Evolutionary conservation across 2,888 invertebrate species (phyloP).

Genomic region (Ommatoiulus sabulosus): DNA sequence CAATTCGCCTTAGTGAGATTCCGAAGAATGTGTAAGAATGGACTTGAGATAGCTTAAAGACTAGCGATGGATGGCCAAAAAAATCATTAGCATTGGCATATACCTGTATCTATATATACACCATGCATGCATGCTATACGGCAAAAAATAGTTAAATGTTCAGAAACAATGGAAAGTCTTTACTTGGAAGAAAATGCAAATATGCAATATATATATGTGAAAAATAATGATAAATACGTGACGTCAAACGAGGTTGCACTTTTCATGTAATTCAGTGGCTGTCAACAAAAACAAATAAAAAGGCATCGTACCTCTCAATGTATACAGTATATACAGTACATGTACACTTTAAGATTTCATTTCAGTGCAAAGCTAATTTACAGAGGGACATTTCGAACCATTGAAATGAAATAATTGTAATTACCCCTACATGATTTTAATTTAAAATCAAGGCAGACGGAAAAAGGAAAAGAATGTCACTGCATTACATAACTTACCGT

Average conservation of each 20-base stretch:
- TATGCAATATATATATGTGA: too few species aligned
- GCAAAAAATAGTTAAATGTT: background rate
- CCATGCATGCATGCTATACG: background rate
- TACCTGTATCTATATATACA: background rate
- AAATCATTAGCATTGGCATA: background rate
- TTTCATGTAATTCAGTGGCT: too few species aligned
- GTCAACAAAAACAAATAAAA: too few species aligned
- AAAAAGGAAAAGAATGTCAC: background rate
- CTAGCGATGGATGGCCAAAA: background rate
- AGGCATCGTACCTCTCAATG: too few species aligned
- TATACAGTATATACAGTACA: too few species aligned
- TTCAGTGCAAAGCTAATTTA: too few species aligned
- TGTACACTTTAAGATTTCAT: too few species aligned
- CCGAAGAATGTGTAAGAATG: background rate
- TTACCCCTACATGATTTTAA: too few species aligned
- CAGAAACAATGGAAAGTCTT: slow-evolving; percentile 2
- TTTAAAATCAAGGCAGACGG: background rate
- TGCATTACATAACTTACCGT: background rate
- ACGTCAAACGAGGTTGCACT: too few species aligned
- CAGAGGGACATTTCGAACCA: too few species aligned
- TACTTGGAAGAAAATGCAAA: background rate
- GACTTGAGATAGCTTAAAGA: background rate
- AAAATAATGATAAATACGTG: too few species aligned
- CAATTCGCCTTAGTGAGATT: background rate
- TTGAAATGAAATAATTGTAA: background rate